Conservation (phyloP, 2,113 vertebrate genomes). For the Chascanopsetta lugubris region DNA sequence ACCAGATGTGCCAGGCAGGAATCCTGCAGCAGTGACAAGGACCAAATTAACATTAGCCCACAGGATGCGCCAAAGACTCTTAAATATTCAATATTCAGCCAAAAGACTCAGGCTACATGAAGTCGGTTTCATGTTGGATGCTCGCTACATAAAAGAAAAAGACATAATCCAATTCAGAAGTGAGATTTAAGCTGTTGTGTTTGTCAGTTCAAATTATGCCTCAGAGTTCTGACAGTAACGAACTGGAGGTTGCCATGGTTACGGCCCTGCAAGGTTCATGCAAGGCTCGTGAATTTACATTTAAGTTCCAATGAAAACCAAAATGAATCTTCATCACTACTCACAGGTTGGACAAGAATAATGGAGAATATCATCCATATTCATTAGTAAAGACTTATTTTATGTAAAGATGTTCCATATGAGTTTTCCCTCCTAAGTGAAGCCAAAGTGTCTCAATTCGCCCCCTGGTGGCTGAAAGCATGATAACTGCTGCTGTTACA, state of each 20-base stretch:
- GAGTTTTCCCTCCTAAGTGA: no score
- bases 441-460: neutral
- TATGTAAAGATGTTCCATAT: neutral
- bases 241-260: neutral
- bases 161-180: neutral
- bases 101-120: no score
- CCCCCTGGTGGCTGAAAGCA: neutral
- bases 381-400: neutral
- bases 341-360: no score
- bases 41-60: neutral
- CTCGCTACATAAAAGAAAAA: neutral
- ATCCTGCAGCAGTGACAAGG: neutral
- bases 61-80: neutral
- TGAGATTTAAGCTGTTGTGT: neutral
- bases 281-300: neutral
- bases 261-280: neutral
- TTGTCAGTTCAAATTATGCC: neutral
- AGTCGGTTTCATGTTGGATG: no score
- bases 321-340: no score
- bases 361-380: no score
- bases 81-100: neutral
- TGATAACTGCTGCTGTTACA: no score
- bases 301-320: no score
- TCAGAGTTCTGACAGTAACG: neutral
- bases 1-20: constrained; percentile 35